Evolutionary conservation across 2,797 vertebrate genomes (phyloP).

Genomic region (Orestias chungarensis): DNA sequence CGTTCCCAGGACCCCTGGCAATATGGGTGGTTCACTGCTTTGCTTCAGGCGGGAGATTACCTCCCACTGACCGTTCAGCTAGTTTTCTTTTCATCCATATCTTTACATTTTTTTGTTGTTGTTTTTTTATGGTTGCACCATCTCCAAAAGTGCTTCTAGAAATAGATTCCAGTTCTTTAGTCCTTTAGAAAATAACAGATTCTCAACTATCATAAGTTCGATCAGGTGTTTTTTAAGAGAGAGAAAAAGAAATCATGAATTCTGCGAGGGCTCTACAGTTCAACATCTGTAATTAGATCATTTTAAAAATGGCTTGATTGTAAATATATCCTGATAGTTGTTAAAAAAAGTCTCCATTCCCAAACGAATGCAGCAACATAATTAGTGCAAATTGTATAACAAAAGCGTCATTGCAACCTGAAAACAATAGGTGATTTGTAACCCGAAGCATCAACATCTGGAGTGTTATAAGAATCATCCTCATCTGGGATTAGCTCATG

Average conservation of each 20-base stretch:
- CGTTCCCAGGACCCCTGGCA: conserved; percentile 63
- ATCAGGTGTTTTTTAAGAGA: not conserved
- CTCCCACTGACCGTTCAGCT: conserved; percentile 53
- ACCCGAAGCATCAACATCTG: conserved; percentile 3
- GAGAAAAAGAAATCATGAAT: not conserved
- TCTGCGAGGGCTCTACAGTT: not conserved
- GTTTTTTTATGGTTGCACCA: conserved; percentile 50
- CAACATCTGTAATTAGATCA: not conserved
- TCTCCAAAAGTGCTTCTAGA: conserved; percentile 29
- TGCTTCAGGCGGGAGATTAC: conserved; percentile 46
- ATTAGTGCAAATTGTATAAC: not conserved
- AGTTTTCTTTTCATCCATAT: conserved; percentile 29
- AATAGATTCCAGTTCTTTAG: conserved; percentile 36
- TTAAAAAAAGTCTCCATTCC: not conserved
- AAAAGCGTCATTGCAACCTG: not conserved
- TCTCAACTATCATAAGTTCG: not conserved
- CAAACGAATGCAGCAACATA: not conserved
- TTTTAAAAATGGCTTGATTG: not conserved
- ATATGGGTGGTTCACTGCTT: conserved; percentile 63
- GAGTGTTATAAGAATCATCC: not conserved
- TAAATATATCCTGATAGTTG: not conserved
- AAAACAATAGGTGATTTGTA: not conserved
- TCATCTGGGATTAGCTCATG: not conserved
- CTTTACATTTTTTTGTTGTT: conserved; percentile 38
- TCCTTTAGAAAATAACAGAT: conserved; percentile 24